Conservation (phyloP, 2,797 vertebrate species). For the Anguilla pacifica region DNA sequence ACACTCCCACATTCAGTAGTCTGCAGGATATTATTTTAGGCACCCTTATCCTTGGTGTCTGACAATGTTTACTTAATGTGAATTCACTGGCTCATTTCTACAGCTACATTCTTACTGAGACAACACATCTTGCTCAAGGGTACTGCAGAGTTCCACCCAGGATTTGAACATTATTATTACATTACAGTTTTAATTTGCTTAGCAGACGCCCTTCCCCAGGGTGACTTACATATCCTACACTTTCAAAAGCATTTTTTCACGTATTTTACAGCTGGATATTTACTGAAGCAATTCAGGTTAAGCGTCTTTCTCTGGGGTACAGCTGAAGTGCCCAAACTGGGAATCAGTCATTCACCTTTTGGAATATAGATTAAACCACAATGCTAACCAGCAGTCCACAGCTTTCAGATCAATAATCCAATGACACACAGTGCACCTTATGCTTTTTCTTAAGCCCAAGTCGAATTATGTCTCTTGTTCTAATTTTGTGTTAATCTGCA, state of each 20-base stretch:
- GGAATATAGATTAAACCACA: not conserved
- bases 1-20: not conserved
- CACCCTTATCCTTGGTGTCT: not conserved
- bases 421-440: not conserved
- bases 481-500: not conserved
- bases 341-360: not conserved
- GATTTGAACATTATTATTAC: not conserved
- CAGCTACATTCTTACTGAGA: slow-evolving; percentile 3
- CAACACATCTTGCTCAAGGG: slow-evolving; percentile 3
- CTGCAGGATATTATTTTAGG: not conserved
- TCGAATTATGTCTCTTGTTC: not conserved
- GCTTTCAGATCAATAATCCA: not conserved
- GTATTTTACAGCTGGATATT: not conserved
- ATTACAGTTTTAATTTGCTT: not conserved
- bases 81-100: not conserved
- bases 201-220: not conserved
- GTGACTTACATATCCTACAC: not conserved
- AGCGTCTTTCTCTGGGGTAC: not conserved
- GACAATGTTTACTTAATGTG: not conserved
- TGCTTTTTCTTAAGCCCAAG: not conserved
- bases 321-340: not conserved
- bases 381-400: not conserved
- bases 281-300: not conserved
- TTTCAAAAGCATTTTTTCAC: not conserved
- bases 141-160: not conserved